Evolutionary conservation across 2,797 vertebrate species (phyloP).

Genomic region (Streptopelia turtur): DNA sequence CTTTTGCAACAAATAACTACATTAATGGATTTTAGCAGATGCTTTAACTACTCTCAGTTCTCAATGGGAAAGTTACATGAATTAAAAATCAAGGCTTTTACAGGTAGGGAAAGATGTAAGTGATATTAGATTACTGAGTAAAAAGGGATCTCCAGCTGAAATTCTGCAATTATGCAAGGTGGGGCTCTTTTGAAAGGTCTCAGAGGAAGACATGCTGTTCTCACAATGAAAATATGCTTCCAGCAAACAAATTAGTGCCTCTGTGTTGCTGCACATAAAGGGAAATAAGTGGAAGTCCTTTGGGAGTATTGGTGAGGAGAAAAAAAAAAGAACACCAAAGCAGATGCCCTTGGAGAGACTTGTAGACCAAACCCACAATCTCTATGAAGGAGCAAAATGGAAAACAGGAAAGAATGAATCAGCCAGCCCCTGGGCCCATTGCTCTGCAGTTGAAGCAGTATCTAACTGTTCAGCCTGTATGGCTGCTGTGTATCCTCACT

Average conservation of each 20-base stretch:
- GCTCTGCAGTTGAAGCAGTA: background rate
- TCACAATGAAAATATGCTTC: background rate
- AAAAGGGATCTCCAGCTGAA: background rate
- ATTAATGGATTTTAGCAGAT: constrained; percentile 22
- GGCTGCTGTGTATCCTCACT: background rate
- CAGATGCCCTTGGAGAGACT: background rate
- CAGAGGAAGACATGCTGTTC: constrained; percentile 6
- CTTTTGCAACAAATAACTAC: constrained; percentile 3
- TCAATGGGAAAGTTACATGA: constrained; percentile 20
- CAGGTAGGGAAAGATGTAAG: background rate
- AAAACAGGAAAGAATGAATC: background rate
- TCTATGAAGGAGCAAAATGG: background rate
- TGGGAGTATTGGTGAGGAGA: background rate
- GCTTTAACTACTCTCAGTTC: background rate
- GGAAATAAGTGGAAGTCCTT: background rate
- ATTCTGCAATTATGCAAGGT: constrained; percentile 8
- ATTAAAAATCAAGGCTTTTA: constrained; percentile 43
- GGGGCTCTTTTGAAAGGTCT: constrained; percentile 19
- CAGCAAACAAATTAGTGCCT: constrained; percentile 11
- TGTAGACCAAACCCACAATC: background rate
- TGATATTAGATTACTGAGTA: background rate
- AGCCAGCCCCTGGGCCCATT: background rate
- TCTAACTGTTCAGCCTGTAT: background rate
- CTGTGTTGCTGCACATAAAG: background rate
- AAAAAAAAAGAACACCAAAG: background rate